Conservation (phyloP, 2,888 invertebrate genomes). For the Cosmia pyralina region DNA sequence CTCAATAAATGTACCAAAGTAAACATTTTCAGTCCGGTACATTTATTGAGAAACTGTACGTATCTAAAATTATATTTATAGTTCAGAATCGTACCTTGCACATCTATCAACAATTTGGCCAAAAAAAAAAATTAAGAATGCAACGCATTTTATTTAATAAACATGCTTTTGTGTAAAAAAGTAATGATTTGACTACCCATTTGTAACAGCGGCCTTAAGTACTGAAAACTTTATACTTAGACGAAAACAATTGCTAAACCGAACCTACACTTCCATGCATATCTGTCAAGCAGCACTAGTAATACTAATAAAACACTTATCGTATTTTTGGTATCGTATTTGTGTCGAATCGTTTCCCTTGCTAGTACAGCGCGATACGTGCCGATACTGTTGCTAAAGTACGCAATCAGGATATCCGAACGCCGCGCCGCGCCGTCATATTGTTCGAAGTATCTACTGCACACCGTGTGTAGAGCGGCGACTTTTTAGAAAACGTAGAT, state of each 20-base stretch:
- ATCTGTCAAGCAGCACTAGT: conserved; percentile 27
- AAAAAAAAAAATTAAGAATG: too few relatives aligned
- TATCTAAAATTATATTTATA: too few relatives aligned
- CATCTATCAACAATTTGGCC: too few relatives aligned
- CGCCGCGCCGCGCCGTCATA: conserved; percentile 57
- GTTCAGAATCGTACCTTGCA: too few relatives aligned
- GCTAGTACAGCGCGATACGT: conserved; percentile 48
- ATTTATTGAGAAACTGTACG: too few relatives aligned
- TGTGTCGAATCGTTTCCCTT: conserved; percentile 46
- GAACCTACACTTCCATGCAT: neutral
- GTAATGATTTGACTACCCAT: too few relatives aligned
- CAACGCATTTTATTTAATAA: too few relatives aligned
- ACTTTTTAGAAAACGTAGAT: conserved; percentile 8
- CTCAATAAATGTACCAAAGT: too few relatives aligned
- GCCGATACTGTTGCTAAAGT: conserved; percentile 54
- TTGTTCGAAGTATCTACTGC: conserved; percentile 25
- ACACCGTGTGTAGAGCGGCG: neutral
- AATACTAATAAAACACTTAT: conserved; percentile 54
- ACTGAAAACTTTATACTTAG: too few relatives aligned
- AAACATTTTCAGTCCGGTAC: too few relatives aligned
- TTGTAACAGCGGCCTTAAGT: too few relatives aligned
- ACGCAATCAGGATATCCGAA: conserved; percentile 64
- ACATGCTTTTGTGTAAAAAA: too few relatives aligned
- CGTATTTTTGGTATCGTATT: conserved; percentile 34
- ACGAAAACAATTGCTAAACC: neutral